Evolutionary conservation across 35 echinoderm and acorn worm genomes (phyloP).

Genomic region (Ophiothrix spiculata): DNA sequence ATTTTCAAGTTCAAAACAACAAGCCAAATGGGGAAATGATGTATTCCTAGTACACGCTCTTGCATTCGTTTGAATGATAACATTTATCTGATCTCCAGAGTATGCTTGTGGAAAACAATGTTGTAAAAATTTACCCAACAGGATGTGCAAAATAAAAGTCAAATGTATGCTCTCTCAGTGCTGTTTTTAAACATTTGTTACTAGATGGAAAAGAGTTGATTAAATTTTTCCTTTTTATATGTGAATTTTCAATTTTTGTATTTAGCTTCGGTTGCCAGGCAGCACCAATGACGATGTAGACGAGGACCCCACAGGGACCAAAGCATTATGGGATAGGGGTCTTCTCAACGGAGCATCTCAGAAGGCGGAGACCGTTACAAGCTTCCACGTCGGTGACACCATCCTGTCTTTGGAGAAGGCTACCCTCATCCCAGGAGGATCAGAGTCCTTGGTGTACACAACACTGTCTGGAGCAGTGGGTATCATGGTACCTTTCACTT

Average conservation of each 20-base stretch:
- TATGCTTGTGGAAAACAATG: too few species aligned
- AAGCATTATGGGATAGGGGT: slow-evolving; percentile 95
- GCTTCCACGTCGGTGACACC: slow-evolving; percentile 91
- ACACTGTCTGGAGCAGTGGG: slow-evolving; percentile 93
- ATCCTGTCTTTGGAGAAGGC: slow-evolving; percentile 95
- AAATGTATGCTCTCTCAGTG: too few species aligned
- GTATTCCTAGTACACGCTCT: neutral
- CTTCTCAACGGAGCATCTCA: slow-evolving; percentile 96
- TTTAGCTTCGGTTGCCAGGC: slow-evolving; percentile 53
- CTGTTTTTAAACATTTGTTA: too few species aligned
- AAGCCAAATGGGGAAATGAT: neutral
- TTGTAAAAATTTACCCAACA: too few species aligned
- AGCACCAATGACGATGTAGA: slow-evolving; percentile 90
- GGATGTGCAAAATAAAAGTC: too few species aligned
- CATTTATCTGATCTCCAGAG: neutral
- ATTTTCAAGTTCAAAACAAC: too few species aligned
- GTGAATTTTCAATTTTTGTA: too few species aligned
- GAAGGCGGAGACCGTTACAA: slow-evolving; percentile 83
- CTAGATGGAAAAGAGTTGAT: too few species aligned
- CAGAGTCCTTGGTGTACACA: slow-evolving; percentile 96
- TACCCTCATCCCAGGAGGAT: slow-evolving; percentile 94
- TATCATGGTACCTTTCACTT: slow-evolving; percentile 94
- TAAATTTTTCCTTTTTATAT: neutral
- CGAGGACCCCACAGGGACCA: slow-evolving; percentile 92
- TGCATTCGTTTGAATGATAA: neutral